A percentile compares a stretch with the other conserved stretches of the same genome.
Evolutionary conservation across 2,113 vertebrate genomes (phyloP).

Genomic region (Podiceps cristatus): DNA sequence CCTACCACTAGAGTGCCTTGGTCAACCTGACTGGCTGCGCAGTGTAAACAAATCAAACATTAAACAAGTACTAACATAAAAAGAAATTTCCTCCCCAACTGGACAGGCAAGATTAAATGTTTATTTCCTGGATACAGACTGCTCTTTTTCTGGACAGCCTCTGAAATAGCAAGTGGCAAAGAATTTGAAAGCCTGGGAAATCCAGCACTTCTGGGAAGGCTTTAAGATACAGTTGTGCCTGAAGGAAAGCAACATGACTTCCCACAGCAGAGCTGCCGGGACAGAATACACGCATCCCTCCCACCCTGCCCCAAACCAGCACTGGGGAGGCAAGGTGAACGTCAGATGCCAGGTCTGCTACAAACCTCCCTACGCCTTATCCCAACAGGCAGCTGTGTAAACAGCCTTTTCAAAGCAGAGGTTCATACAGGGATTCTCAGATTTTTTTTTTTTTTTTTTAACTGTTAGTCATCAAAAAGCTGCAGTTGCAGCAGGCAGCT

Average conservation of each 20-base stretch:
- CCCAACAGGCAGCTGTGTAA: fast-evolving
- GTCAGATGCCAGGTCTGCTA: neutral
- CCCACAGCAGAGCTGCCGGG: fast-evolving
- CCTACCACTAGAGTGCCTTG: neutral
- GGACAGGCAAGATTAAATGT: neutral
- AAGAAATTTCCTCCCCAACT: neutral
- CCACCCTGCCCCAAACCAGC: neutral
- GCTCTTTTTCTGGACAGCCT: neutral
- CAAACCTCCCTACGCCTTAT: neutral
- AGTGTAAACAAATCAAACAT: neutral
- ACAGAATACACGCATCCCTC: neutral
- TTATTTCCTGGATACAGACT: neutral
- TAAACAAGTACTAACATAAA: neutral
- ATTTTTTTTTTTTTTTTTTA: neutral
- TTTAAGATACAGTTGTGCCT: neutral
- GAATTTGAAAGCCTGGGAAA: neutral
- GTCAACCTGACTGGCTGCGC: neutral
- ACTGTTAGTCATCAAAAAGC: neutral
- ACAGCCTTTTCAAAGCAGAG: neutral
- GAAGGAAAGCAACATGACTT: neutral
- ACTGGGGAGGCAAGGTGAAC: neutral
- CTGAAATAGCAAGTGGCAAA: neutral
- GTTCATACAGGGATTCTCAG: neutral
- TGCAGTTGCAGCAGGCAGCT: neutral
- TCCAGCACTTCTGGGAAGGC: neutral